phyloP scores from a whole-genome alignment of 1,140 invertebrate genomes.

The Zaprionus ornatus region DNA sequence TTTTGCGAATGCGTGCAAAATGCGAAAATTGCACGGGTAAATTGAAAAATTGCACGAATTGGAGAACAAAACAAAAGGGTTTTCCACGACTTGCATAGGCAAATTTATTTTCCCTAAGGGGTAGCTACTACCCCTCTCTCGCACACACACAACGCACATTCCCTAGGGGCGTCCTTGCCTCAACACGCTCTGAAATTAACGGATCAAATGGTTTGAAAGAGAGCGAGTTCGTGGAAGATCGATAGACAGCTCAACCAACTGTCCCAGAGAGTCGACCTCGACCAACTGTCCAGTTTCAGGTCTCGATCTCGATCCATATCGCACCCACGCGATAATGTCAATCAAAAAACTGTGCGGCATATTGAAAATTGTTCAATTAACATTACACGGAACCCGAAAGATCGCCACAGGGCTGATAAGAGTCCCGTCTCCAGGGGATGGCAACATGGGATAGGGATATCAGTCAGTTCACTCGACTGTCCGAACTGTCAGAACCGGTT shows the following conservation, averaged over 20 bases:
- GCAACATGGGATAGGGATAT: conserved; percentile 26
- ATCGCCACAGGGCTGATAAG: conserved; percentile 55
- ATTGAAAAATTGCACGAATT: conserved; percentile 42
- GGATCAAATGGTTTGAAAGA: conserved; percentile 28
- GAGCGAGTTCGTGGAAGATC: conserved; percentile 16
- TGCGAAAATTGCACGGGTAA: conserved; percentile 56
- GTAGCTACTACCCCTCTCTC: conserved; percentile 30
- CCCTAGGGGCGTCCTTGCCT: not conserved
- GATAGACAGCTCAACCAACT: not conserved
- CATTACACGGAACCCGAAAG: conserved; percentile 54
- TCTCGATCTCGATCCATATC: conserved; percentile 30
- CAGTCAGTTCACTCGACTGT: conserved; percentile 28
- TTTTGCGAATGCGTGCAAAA: conserved; percentile 72
- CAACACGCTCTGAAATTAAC: conserved; percentile 37
- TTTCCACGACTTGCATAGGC: conserved; percentile 26
- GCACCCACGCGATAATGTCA: conserved; percentile 79
- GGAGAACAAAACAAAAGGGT: conserved; percentile 40
- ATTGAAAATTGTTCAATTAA: conserved; percentile 67
- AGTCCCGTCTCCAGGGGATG: not conserved
- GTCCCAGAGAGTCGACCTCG: not conserved
- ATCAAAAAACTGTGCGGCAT: conserved; percentile 76
- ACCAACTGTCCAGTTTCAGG: conserved; percentile 18
- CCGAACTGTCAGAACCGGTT: conserved; percentile 62
- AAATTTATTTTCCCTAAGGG: conserved; percentile 24
- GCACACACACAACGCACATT: not conserved